A percentile compares a stretch with the other conserved stretches of the same genome.
These are phyloP conservation scores for Apodemia duryi DNA, from an alignment of 2,888 invertebrate species.

Conservation along the genomic window DNA sequence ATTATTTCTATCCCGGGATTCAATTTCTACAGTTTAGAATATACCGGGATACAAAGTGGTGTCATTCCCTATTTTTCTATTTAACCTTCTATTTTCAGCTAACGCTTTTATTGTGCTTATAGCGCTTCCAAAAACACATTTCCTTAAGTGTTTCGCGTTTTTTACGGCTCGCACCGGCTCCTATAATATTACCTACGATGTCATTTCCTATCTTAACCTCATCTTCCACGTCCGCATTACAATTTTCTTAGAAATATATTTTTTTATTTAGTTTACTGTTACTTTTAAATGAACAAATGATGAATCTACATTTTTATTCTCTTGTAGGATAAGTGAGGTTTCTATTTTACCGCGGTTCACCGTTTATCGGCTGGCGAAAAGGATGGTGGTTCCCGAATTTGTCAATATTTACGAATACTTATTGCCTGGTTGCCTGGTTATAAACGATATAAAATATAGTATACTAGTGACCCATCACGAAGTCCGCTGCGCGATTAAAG, in stretches of 20 bases:
- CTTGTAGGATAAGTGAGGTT: too few species aligned
- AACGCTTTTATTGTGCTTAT: slow-evolving; percentile 40
- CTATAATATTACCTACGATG: slow-evolving; percentile 22
- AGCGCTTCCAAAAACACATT: slow-evolving; percentile 37
- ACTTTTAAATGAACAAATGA: too few species aligned
- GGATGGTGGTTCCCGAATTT: too few species aligned
- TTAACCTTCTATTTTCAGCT: slow-evolving; percentile 46
- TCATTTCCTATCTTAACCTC: slow-evolving; percentile 14
- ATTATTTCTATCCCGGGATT: neutral
- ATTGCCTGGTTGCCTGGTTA: too few species aligned
- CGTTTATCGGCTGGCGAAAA: too few species aligned
- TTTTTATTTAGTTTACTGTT: neutral
- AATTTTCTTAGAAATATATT: neutral
- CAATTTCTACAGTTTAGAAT: neutral
- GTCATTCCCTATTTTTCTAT: neutral
- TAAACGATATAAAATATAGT: too few species aligned
- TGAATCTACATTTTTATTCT: too few species aligned
- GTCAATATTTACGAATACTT: too few species aligned
- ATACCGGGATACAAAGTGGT: neutral
- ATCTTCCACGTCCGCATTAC: neutral
- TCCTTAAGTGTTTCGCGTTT: slow-evolving; percentile 34
- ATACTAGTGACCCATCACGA: too few species aligned
- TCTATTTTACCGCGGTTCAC: too few species aligned
- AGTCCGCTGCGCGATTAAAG: too few species aligned
- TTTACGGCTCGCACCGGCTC: slow-evolving; percentile 27